Evolutionary conservation across 2,797 vertebrate species (phyloP), one percentile per base, ranked within the genome.

Genomic region (Artibeus jamaicensis): DNA sequence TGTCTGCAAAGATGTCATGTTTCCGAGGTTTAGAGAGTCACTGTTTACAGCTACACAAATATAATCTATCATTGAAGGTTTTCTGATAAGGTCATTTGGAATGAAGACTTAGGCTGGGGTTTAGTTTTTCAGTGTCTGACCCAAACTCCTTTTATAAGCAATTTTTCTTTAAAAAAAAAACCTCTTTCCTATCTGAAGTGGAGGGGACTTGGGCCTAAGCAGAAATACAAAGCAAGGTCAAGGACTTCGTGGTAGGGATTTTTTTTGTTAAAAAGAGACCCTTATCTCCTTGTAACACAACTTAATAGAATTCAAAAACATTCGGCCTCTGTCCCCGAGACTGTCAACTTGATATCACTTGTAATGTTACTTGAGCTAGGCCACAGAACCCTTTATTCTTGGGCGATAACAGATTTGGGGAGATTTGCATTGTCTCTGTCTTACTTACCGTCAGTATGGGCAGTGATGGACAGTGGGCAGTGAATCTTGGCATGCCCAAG

Each of bases 231-330:
- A 85, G 7, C 11, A 88, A 91, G 29, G 32, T 91, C 65, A 83
- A 93, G 6, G 89, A 57, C n/a, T 83, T 86, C 8, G 7, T 67
- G 19, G 15, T 32, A 59, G 67, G 14, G 21, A 62, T 94, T 50
- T 42, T 16, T 73, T 73, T 83, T 77, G 62, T 53, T 68, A 21
- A 11, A 15, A 77, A 48, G 22, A 44, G 92, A 44, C 59, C 44
- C 67, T 1, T 32, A 71, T 67, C 19, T n/a, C 37, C 42, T 71
- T n/a, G 1, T 86, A 37, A 89, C 34, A 71, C 48, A 59, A 76
- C 22, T 95, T 62, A 85, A 70, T 67, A 81, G 48, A 78, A 74
- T 93, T 97, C 89, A 16, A 85, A 92, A 24, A 70, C 81, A 48
- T 19, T 18, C 42, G 81, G 16, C 10, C 44, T 84, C 9, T 70